Percentiles rank a stretch among this genome's conserved stretches.
phyloP scores from a whole-genome alignment of 2,113 vertebrate species.

The Murina feae region DNA sequence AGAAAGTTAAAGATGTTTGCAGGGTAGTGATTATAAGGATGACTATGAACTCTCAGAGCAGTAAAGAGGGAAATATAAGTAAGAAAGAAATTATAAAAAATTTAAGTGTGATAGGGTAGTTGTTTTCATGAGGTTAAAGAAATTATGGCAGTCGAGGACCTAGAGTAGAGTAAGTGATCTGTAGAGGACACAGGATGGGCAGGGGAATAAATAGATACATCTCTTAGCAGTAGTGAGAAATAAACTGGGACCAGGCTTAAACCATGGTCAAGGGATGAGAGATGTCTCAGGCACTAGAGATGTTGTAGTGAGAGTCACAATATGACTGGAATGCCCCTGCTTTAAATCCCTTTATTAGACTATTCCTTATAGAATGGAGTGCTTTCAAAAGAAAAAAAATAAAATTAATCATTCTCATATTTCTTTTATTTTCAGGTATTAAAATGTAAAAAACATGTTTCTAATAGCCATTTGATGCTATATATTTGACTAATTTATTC shows the following conservation, averaged over 20 bases:
- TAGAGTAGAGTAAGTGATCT: neutral
- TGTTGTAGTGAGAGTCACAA: neutral
- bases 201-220: neutral
- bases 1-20: neutral
- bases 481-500: neutral
- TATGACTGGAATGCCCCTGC: neutral
- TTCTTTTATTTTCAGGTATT: conserved; percentile 29
- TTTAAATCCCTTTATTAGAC: neutral
- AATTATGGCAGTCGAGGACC: neutral
- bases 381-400: neutral
- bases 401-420: neutral
- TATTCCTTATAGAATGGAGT: neutral
- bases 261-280: neutral
- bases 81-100: neutral
- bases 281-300: neutral
- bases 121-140: neutral
- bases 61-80: neutral
- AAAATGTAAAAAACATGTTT: neutral
- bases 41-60: neutral
- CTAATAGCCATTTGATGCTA: neutral
- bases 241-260: neutral
- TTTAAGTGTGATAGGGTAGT: neutral
- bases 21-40: neutral
- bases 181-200: neutral
- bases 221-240: neutral